Percentiles rank a stretch among this genome's conserved stretches.
Conservation (phyloP, 2,888 invertebrate genomes). For the Synanthedon vespiformis region DNA sequence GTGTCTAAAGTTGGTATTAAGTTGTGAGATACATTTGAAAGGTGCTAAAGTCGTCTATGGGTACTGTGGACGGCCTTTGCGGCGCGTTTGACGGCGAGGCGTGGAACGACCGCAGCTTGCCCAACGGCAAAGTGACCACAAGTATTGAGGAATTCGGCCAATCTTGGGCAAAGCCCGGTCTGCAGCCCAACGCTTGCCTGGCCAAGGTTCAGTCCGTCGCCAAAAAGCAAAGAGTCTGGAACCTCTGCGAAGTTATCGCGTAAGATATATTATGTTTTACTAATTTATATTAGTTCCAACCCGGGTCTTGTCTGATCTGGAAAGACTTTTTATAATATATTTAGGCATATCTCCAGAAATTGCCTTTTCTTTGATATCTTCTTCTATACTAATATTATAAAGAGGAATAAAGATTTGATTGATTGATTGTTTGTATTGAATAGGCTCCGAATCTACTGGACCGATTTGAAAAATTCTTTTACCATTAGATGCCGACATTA, state of each 20-base stretch:
- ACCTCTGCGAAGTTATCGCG: constrained; percentile 77
- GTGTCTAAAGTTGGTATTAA: background rate
- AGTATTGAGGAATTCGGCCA: constrained; percentile 80
- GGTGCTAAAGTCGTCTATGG: constrained; percentile 70
- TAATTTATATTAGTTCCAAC: too few species aligned
- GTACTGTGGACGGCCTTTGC: constrained; percentile 82
- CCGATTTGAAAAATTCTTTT: too few species aligned
- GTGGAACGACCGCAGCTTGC: constrained; percentile 78
- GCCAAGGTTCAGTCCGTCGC: constrained; percentile 72
- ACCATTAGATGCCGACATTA: too few species aligned
- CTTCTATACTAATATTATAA: too few species aligned
- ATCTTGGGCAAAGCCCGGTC: constrained; percentile 76
- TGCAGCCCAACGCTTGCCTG: constrained; percentile 65
- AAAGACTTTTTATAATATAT: too few species aligned
- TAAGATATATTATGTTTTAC: constrained; percentile 28
- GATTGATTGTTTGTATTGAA: too few species aligned
- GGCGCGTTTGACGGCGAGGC: constrained; percentile 78
- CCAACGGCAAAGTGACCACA: constrained; percentile 73
- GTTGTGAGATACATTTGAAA: constrained; percentile 12
- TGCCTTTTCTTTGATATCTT: background rate
- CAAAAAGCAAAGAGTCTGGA: constrained; percentile 74
- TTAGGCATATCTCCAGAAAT: too few species aligned
- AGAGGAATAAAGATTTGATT: too few species aligned
- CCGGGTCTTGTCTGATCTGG: too few species aligned
- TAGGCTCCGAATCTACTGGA: too few species aligned